Evolutionary conservation across 2,113 vertebrate species (phyloP).

Genomic region (Phoenicopterus ruber): DNA sequence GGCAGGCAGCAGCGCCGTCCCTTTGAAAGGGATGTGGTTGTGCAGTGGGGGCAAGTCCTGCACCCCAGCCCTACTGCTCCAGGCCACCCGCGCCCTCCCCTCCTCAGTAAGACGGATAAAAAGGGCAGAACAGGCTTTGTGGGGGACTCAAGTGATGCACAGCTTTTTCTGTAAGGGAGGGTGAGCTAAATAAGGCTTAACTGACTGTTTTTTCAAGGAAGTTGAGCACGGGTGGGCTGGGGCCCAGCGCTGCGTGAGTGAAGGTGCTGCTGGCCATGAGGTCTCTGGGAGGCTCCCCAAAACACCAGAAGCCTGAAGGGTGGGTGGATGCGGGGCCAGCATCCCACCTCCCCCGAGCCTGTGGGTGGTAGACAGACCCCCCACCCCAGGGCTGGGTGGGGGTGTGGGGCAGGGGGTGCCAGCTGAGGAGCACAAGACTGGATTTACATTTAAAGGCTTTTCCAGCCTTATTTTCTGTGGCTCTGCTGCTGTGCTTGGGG

Average conservation of each 20-base stretch:
- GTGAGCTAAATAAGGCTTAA: neutral
- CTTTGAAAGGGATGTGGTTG: neutral
- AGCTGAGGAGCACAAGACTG: neutral
- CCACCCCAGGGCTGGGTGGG: accelerated
- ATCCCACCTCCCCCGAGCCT: neutral
- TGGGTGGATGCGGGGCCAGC: accelerated
- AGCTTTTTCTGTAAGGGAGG: neutral
- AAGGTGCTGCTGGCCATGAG: neutral
- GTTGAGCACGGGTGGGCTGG: neutral
- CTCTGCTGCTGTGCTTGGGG: neutral
- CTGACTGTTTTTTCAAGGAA: neutral
- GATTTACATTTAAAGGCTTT: neutral
- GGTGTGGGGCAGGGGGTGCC: neutral
- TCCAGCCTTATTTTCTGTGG: neutral
- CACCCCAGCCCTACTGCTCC: neutral
- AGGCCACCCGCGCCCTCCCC: accelerated
- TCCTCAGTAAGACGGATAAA: neutral
- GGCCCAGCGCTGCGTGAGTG: neutral
- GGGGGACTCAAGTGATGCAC: neutral
- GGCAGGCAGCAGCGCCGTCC: neutral
- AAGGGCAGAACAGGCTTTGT: neutral
- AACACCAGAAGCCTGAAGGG: accelerated
- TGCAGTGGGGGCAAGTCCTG: neutral
- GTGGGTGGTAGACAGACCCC: neutral
- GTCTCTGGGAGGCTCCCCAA: neutral